Conservation (phyloP, 1,140 invertebrate species). For the Hycleus phaleratus region DNA sequence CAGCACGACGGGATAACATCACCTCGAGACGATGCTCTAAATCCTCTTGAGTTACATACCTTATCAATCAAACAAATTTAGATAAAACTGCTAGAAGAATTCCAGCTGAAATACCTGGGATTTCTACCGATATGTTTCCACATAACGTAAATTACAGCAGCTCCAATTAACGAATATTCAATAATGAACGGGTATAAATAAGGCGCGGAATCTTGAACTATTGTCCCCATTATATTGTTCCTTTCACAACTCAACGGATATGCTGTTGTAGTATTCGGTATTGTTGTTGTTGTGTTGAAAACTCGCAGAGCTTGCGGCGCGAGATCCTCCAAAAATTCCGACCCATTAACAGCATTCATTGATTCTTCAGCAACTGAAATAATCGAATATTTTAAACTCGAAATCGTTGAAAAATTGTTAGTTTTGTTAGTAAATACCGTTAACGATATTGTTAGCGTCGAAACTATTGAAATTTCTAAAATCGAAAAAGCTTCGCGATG, state of each 20-base stretch:
- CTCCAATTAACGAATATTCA: conserved; percentile 93
- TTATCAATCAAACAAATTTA: conserved; percentile 12
- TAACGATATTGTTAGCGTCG: conserved; percentile 30
- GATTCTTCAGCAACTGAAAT: conserved; percentile 30
- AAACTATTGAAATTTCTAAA: conserved; percentile 31
- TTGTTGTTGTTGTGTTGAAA: conserved; percentile 22
- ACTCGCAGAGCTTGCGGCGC: conserved; percentile 32
- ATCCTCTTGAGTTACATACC: conserved; percentile 71
- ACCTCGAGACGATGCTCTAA: conserved; percentile 76
- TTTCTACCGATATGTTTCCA: conserved; percentile 91
- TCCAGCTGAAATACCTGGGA: conserved; percentile 47
- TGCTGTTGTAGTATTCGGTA: background rate
- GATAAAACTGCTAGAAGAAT: background rate
- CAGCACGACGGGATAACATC: conserved; percentile 73
- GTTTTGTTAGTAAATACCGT: conserved; percentile 23
- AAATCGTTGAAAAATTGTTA: background rate
- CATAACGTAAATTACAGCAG: conserved; percentile 95
- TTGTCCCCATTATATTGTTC: conserved; percentile 86
- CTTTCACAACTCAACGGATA: conserved; percentile 55
- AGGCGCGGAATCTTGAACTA: conserved; percentile 82
- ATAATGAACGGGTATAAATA: conserved; percentile 95
- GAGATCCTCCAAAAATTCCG: conserved; percentile 33
- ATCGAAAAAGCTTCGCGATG: conserved; percentile 30
- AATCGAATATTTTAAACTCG: background rate
- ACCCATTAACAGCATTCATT: conserved; percentile 26